Evolutionary conservation across 37 sponge, comb jelly and placozoan genomes (phyloP).

Genomic region (Haliclona indistincta): DNA sequence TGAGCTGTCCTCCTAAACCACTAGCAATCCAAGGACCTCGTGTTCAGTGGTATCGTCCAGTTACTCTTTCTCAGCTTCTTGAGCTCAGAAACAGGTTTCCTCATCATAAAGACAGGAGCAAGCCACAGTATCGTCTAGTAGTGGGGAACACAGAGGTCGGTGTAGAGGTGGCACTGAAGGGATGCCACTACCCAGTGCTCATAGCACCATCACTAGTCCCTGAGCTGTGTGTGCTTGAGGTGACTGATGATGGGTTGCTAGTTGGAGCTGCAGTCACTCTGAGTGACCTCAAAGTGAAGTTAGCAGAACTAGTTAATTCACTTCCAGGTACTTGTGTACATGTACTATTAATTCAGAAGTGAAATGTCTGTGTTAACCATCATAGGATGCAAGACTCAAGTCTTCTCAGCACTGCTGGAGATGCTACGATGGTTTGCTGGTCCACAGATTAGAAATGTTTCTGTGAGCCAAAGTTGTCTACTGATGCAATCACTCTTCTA

Average conservation of each 20-base stretch:
- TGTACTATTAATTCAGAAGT: not conserved
- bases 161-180: conserved; percentile 53
- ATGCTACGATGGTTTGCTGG: conserved; percentile 68
- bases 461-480: conserved; percentile 23
- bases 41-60: conserved; percentile 48
- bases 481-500: not conserved
- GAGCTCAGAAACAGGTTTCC: conserved; percentile 33
- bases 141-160: conserved; percentile 16
- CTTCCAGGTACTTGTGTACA: conserved; percentile 25
- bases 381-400: conserved; percentile 32
- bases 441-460: conserved; percentile 66
- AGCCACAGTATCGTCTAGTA: conserved; percentile 4
- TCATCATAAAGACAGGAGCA: not conserved
- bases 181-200: conserved; percentile 33
- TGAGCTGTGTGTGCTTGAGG: conserved; percentile 37
- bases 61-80: conserved; percentile 38
- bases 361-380: not conserved
- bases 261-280: conserved; percentile 57
- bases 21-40: conserved; percentile 28
- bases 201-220: conserved; percentile 31
- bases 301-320: conserved; percentile 11
- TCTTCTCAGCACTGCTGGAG: conserved; percentile 49
- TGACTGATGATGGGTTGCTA: conserved; percentile 36
- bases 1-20: not conserved
- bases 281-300: conserved; percentile 19